A percentile compares a stretch with the other conserved stretches of the same genome.
These are phyloP conservation scores for Acipenser transmontanus DNA, from an alignment of 2,797 vertebrate genomes.

Conservation along the genomic window DNA sequence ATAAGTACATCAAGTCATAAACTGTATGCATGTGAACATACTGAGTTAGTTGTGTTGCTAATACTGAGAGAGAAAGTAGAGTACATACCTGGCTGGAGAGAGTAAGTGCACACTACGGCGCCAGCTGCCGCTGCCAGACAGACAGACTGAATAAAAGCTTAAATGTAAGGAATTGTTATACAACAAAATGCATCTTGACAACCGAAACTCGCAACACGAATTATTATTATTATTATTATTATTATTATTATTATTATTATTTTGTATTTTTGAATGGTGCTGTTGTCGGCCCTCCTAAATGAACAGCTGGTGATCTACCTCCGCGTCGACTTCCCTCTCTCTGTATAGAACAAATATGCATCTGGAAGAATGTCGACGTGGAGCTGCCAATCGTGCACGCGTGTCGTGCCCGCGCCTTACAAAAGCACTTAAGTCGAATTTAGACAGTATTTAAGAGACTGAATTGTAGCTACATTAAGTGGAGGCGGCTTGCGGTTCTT, in stretches of 20 bases:
- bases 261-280: conserved; percentile 19
- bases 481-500: conserved; percentile 38
- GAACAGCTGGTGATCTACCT: conserved; percentile 47
- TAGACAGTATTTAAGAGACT: conserved; percentile 37
- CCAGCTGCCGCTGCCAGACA: conserved; percentile 50
- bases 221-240: conserved; percentile 14
- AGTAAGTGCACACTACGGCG: conserved; percentile 41
- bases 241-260: too few relatives aligned
- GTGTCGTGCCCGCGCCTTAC: conserved; percentile 63
- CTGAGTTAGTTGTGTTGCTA: too few relatives aligned
- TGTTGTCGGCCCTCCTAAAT: conserved; percentile 40
- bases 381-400: conserved; percentile 81
- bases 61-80: conserved; percentile 18
- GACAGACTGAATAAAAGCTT: conserved; percentile 49
- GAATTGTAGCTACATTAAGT: conserved; percentile 35
- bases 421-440: conserved; percentile 42
- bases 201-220: conserved; percentile 27
- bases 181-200: conserved; percentile 32
- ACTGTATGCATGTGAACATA: too few relatives aligned
- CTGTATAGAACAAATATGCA: conserved; percentile 62
- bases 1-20: too few relatives aligned
- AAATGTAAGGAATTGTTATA: conserved; percentile 30
- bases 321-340: conserved; percentile 40
- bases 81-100: conserved; percentile 63
- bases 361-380: conserved; percentile 84